Percentiles rank a stretch among this genome's conserved stretches.
These are phyloP conservation scores for Urocitellus parryii DNA, from an alignment of 2,113 vertebrate genomes.

Conservation along the genomic window DNA sequence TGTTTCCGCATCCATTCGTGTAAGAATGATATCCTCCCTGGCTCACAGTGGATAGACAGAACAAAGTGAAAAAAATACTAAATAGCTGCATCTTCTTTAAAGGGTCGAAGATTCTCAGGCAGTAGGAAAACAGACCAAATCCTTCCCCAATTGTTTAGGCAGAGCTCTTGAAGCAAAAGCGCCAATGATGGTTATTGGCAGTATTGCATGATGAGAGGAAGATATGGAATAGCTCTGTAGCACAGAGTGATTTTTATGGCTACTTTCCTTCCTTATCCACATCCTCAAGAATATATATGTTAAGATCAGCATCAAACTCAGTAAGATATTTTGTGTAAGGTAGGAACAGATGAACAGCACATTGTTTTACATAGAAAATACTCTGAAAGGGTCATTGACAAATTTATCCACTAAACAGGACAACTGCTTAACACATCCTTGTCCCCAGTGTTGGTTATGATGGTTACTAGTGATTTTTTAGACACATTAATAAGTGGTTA, in stretches of 20 bases:
- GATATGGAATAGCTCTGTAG: not conserved
- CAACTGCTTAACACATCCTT: not conserved
- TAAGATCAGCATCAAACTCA: not conserved
- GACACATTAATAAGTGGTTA: not conserved
- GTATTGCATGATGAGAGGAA: not conserved
- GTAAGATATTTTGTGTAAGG: not conserved
- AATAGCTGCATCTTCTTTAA: not conserved
- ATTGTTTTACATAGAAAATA: not conserved
- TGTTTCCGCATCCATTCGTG: not conserved
- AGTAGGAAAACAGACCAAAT: not conserved
- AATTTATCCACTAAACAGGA: not conserved
- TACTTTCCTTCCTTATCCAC: constrained; percentile 31
- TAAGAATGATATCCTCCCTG: not conserved
- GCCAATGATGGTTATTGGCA: not conserved
- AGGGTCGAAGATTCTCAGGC: not conserved
- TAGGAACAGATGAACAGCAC: not conserved
- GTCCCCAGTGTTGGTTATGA: not conserved
- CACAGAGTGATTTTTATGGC: not conserved
- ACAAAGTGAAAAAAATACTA: not conserved
- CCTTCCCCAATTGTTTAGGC: not conserved
- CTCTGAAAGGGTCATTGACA: not conserved
- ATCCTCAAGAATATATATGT: not conserved
- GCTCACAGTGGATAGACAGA: not conserved
- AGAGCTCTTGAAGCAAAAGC: not conserved
- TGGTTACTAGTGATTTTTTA: not conserved